Base-by-base conservation (phyloP, 2,888 invertebrate genomes). In the Oxystoma pomonae region DNA sequence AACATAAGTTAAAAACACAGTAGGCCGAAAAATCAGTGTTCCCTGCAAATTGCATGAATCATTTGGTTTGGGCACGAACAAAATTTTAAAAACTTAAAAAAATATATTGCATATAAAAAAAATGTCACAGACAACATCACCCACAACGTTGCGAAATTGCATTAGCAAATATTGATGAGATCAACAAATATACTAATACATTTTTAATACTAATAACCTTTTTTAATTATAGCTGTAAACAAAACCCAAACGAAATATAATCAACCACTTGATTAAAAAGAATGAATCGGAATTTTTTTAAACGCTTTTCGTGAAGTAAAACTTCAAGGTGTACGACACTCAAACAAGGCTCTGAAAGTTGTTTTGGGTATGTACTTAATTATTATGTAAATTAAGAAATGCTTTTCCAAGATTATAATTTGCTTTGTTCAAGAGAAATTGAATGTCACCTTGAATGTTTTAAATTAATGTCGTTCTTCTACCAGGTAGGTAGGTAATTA, bases 301-400 rank as follows among this genome's bases (percentile, higher is more conserved):
- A 35, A 35, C 12, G 12, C 3, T 35, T 35, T 35, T 35, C 12
- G 35, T 7, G 35, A 35, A 12, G 35, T 35, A 3, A 7, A 35
- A 35, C 35, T 35, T 35, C 35, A 35, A 35, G 35, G 35, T 35
- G 35, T 35, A 35, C n/a, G n/a, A n/a, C 12, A 35, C 35, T 35
- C 35, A 12, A 35, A 35, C 35, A 12, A 35, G 35, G 35, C 35
- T 35, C 35, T 35, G 35, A 35, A 35, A 35, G 5, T 35, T 35
- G 12, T 35, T 35, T 35, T 35, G 35, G 35, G 3, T 35, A 12
- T 35, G 12, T 35, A 35, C 5, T 35, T 35, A 35, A 35, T 35
- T 35, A 35, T 12, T 53, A 53, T 17, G 55, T n/a, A 53, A 53
- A 53, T 53, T 53, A 53, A 53, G 55, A 53, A 53, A 16, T 53